These are phyloP conservation scores for Orthosia gothica DNA, from an alignment of 2,888 invertebrate species.

Conservation along the genomic window DNA sequence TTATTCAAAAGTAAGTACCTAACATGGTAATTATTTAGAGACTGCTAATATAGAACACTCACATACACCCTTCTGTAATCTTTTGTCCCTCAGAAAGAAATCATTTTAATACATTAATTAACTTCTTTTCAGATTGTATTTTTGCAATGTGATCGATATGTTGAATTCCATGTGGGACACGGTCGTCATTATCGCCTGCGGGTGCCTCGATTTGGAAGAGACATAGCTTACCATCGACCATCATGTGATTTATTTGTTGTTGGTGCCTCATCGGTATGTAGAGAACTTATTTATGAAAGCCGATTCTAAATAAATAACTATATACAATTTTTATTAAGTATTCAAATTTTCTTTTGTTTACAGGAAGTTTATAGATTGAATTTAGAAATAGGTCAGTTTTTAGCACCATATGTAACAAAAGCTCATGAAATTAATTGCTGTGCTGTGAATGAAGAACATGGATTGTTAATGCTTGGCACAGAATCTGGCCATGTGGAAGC, in stretches of 20 bases:
- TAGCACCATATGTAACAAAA: conserved; percentile 95
- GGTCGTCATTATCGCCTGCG: conserved; percentile 97
- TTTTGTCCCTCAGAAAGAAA: not conserved
- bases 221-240: conserved; percentile 97
- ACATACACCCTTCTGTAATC: not conserved
- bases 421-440: conserved; percentile 96
- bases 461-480: conserved; percentile 96
- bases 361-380: conserved; percentile 99
- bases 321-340: not conserved
- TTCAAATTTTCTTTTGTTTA: conserved; percentile 19
- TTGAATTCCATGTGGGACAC: conserved; percentile 99
- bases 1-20: conserved; percentile 95
- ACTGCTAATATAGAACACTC: not conserved
- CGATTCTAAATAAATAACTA: not conserved
- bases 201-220: conserved; percentile 98
- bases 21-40: not conserved
- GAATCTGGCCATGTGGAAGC: conserved; percentile 98
- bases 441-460: conserved; percentile 96
- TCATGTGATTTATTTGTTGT: conserved; percentile 98
- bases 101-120: not conserved
- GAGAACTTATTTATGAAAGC: conserved; percentile 18
- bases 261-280: conserved; percentile 95
- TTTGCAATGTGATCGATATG: conserved; percentile 95
- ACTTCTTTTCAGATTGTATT: conserved; percentile 94
- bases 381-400: conserved; percentile 98